Base-by-base conservation (phyloP, 2,888 invertebrate genomes). In the Noctua janthe region DNA sequence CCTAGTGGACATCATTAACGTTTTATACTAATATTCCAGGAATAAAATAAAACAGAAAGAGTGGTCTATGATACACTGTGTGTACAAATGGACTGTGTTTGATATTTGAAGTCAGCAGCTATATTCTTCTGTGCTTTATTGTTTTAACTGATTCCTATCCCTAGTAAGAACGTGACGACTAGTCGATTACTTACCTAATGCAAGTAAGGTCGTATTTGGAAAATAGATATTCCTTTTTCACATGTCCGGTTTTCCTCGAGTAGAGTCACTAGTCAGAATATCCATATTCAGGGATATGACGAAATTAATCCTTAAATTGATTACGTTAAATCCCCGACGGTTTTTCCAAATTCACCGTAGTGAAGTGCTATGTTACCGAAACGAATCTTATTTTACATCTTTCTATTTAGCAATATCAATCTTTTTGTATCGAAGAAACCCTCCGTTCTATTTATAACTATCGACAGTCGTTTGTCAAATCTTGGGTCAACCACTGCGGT, bases 401-500 rank as follows among this genome's bases (percentile, higher is more conserved):
- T 47, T 83, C n/a, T 77, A 8, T 39, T 54, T 23, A 23, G 2
- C 39, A 39, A 62, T 17, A 54, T n/a, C 7, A 15, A 4, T 43
- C 17, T 76, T 5, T 66, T 49, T 56, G 29, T 71, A 62, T 67
- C 51, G 49, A 73, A 72, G 59, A 51, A 15, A 39, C 66, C 15
- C 11, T 64, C 20, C 29, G 10, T 62, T 62, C 59, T 82, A 80
- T 80, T 62, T 72, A 54, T 59, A 73, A 23, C 17, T 71, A 80
- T 62, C 56, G 66, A 62, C 29, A 59, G 69, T 71, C 76, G n/a
- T 56, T 83, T 66, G 75, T 85, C 76, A 75, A 76, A 70, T 77
- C 29, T 70, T 51, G 73, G 76, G 71, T 82, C 66, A 54, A 64
- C 72, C 59, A 66, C 66, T 78, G 67, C 51, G 69, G 76, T 71